Conservation (phyloP, 2,797 vertebrate species). For the Gymnocypris eckloni region DNA sequence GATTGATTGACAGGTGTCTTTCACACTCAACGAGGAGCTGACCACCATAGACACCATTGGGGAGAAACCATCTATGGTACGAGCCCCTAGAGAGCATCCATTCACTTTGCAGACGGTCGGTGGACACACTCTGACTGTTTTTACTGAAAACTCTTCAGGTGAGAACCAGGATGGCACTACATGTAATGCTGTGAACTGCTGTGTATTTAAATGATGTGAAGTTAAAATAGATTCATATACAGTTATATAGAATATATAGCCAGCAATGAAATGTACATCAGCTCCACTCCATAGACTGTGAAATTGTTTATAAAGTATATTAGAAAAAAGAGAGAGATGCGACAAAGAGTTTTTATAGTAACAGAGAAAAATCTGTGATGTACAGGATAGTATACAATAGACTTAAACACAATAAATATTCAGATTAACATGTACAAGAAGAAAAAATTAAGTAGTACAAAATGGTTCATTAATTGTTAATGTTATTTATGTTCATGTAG, state of each 20-base stretch:
- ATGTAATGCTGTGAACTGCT: not conserved
- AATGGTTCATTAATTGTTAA: not conserved
- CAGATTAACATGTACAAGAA: too few relatives aligned
- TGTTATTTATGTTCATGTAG: not conserved
- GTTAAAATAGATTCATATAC: not conserved
- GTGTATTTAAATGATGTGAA: not conserved
- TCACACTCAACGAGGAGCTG: slow-evolving; percentile 96
- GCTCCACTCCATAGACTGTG: too few relatives aligned
- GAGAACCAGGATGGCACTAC: slow-evolving; percentile 43
- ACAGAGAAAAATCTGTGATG: too few relatives aligned
- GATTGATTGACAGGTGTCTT: slow-evolving; percentile 85
- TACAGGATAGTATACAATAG: too few relatives aligned
- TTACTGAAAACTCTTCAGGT: slow-evolving; percentile 87
- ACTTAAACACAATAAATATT: too few relatives aligned
- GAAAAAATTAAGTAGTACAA: not conserved
- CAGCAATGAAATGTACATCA: too few relatives aligned
- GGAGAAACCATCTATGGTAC: slow-evolving; percentile 85
- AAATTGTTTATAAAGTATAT: too few relatives aligned
- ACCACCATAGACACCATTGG: slow-evolving; percentile 88
- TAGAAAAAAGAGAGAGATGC: too few relatives aligned
- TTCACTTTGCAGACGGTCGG: slow-evolving; percentile 96
- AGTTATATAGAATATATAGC: too few relatives aligned
- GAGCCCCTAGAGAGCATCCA: slow-evolving; percentile 92
- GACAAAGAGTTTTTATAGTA: too few relatives aligned
- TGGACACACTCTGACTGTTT: slow-evolving; percentile 93